phyloP scores from a whole-genome alignment of 1,140 invertebrate genomes.

The Pantala flavescens region DNA sequence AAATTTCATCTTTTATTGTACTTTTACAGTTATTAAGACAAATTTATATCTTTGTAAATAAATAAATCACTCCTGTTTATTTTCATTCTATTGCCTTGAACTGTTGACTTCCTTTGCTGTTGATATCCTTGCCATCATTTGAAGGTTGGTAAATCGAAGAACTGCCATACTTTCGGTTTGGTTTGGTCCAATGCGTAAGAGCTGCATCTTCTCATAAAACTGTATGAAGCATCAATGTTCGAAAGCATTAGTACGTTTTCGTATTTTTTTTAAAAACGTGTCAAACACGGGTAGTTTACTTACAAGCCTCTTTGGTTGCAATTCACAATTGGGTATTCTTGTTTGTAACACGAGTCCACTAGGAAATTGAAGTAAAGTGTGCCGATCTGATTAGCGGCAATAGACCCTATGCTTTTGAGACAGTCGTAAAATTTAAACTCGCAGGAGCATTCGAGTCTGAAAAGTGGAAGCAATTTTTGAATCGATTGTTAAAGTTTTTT shows the following conservation, averaged over 20 bases:
- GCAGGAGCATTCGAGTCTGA: constrained; percentile 49
- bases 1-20: too few relatives aligned
- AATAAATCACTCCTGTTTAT: too few relatives aligned
- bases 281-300: constrained; percentile 22
- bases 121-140: too few relatives aligned
- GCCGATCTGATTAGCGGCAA: constrained; percentile 43
- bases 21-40: too few relatives aligned
- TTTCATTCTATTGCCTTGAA: too few relatives aligned
- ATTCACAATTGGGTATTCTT: constrained; percentile 49
- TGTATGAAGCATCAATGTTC: constrained; percentile 29
- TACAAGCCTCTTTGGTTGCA: constrained; percentile 37
- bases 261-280: background rate
- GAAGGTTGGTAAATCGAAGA: constrained; percentile 36
- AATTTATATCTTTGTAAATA: too few relatives aligned
- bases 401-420: constrained; percentile 40
- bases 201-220: constrained; percentile 35
- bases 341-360: constrained; percentile 51
- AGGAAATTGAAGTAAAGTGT: constrained; percentile 53
- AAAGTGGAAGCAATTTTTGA: too few relatives aligned
- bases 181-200: constrained; percentile 41
- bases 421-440: constrained; percentile 57
- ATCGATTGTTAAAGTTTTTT: too few relatives aligned
- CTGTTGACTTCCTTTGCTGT: too few relatives aligned
- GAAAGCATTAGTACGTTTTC: constrained; percentile 25
- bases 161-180: constrained; percentile 40